Conservation (phyloP, 2,797 vertebrate genomes). For the Tenualosa ilisha region DNA sequence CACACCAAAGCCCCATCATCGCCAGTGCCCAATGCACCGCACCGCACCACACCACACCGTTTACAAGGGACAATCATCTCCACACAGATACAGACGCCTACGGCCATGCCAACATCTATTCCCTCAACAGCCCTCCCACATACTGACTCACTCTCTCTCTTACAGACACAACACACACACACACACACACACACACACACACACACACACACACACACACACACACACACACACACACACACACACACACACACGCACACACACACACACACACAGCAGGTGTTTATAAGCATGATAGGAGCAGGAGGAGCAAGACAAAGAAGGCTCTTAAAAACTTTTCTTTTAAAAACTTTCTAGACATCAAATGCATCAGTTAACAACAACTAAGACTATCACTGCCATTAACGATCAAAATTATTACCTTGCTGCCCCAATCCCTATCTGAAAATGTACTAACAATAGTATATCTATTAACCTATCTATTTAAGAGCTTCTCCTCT, state of each 20-base stretch:
- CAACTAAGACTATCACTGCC: no score
- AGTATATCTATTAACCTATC: no score
- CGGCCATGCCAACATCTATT: constrained; percentile 19
- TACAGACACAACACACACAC: background rate
- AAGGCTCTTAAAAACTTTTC: no score
- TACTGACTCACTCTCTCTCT: background rate
- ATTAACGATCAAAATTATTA: no score
- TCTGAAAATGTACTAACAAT: no score
- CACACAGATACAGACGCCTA: constrained; percentile 18
- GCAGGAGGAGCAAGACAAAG: background rate
- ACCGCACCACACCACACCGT: background rate
- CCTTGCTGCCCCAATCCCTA: no score
- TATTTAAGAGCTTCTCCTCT: no score
- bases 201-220: background rate
- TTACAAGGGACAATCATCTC: background rate
- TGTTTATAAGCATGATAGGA: background rate
- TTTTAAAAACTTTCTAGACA: no score
- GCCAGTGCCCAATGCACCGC: background rate
- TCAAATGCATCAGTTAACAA: no score
- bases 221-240: no score
- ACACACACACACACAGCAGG: background rate
- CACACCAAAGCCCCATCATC: background rate
- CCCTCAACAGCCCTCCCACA: background rate
- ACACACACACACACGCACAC: background rate
- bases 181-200: background rate